Base-by-base conservation (phyloP, 2,113 vertebrate species). In the Panthera leo region DNA sequence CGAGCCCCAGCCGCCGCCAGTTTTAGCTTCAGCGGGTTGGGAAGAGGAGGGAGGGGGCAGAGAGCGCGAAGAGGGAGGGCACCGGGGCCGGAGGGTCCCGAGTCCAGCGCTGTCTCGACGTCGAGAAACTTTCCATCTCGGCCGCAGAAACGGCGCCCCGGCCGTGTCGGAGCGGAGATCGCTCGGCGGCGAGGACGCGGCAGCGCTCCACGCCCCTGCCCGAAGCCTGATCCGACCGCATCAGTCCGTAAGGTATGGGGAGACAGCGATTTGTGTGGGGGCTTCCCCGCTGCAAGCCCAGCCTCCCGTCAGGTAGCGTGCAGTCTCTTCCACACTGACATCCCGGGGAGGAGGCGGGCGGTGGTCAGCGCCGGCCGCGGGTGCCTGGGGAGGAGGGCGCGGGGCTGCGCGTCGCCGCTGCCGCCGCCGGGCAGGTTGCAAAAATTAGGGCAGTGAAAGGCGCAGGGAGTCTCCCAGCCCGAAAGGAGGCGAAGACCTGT, bases 51-150 rank as follows among this genome's bases (percentile, higher is more conserved):
- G 80, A 73, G 84, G 70, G 94, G 61, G 80, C 42, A 7, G 90
- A 73, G 75, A 42, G 71, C 42, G 6, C 68, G 45, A 3, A 27
- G 92, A 96, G 91, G 85, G 96, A 90, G 96, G 87, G 83, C 73
- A 61, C 75, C 36, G 2, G 48, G 86, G 96, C 80, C 80, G 9
- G 53, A 73, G 94, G 96, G 97, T 92, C 95, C 91, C 88, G 65
- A 61, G 87, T 53, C 84, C 89, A 29, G 75, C 80, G n/a, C 51
- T 0, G 75, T 12, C 53, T 3, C 5, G 91, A 78, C 96, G 91
- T 11, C 23, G 68, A 92, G 87, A 98, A 98, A 98, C 88, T 98
- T 98, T 97, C 70, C 90, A 51, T 68, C 39, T 27, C 42, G 15
- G 84, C 79, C 87, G 0, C 95, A 5, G 63, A 82, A 48, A 61